Percentiles rank a stretch among this genome's conserved stretches.
phyloP scores from a whole-genome alignment of 2,888 invertebrate species.

The Leucoptera coffeella region DNA sequence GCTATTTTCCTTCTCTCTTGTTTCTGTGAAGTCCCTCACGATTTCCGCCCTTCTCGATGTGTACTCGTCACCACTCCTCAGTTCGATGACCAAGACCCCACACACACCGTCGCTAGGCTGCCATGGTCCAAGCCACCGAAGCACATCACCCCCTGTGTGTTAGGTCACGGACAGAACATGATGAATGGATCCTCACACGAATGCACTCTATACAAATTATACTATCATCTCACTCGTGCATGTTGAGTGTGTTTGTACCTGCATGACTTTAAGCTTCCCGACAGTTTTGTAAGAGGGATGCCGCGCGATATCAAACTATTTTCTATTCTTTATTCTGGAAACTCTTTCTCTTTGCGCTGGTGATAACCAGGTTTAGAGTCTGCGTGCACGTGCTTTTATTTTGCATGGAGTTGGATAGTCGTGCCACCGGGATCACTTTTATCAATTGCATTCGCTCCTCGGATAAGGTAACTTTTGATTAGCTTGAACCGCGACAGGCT shows the following conservation, averaged over 20 bases:
- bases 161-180: constrained; percentile 3
- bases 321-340: too few relatives aligned
- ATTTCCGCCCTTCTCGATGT: constrained; percentile 43
- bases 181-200: constrained; percentile 14
- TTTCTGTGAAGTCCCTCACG: constrained; percentile 35
- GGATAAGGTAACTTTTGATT: constrained; percentile 41
- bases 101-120: constrained; percentile 17
- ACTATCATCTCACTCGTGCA: constrained; percentile 39
- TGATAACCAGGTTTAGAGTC: too few relatives aligned
- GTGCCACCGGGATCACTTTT: constrained; percentile 41
- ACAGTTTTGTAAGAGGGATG: too few relatives aligned
- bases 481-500: constrained; percentile 32
- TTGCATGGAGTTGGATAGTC: constrained; percentile 50
- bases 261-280: too few relatives aligned
- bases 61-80: constrained; percentile 44
- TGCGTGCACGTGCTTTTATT: constrained; percentile 54
- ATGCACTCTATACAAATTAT: constrained; percentile 34
- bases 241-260: constrained; percentile 42
- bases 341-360: too few relatives aligned
- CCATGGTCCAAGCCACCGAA: constrained; percentile 10
- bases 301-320: too few relatives aligned
- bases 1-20: constrained; percentile 16
- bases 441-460: constrained; percentile 17
- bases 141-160: constrained; percentile 4
- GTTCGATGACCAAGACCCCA: too few relatives aligned